These are phyloP conservation scores for Steromphala cineraria DNA, from an alignment of 2,888 invertebrate genomes.

Conservation along the genomic window DNA sequence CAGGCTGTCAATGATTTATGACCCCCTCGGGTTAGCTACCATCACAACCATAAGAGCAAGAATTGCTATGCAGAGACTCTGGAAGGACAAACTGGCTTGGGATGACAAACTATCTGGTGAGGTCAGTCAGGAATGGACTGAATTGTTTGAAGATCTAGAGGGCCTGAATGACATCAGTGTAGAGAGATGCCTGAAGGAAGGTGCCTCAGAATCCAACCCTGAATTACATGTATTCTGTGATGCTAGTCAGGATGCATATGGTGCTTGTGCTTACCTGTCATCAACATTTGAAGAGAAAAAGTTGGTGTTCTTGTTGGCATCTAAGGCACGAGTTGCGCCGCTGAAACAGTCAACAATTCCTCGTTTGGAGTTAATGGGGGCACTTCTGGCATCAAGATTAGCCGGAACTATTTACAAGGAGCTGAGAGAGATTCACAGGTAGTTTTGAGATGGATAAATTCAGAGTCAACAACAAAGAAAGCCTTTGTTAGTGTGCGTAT, in stretches of 20 bases:
- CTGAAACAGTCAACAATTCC: conserved; percentile 14
- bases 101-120: background rate
- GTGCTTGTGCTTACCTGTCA: background rate
- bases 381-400: background rate
- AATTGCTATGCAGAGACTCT: conserved; percentile 19
- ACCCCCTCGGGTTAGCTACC: background rate
- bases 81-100: conserved; percentile 7
- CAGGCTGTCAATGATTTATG: background rate
- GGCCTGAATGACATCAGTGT: background rate
- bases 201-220: background rate
- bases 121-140: background rate
- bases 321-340: conserved; percentile 16
- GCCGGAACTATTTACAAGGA: background rate
- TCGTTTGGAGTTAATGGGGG: conserved; percentile 16
- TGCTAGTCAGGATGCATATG: background rate
- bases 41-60: background rate
- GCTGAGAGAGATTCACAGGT: background rate
- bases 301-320: background rate
- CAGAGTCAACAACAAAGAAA: conserved; percentile 13
- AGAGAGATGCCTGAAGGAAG: background rate
- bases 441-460: conserved; percentile 17
- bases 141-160: conserved; percentile 4
- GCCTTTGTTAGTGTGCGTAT: conserved; percentile 21
- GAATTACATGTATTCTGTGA: conserved; percentile 8
- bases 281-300: background rate